Conservation (phyloP, 30 jellyfish, hydroid and myxozoan genomes). For the Chrysaora quinquecirrha region DNA sequence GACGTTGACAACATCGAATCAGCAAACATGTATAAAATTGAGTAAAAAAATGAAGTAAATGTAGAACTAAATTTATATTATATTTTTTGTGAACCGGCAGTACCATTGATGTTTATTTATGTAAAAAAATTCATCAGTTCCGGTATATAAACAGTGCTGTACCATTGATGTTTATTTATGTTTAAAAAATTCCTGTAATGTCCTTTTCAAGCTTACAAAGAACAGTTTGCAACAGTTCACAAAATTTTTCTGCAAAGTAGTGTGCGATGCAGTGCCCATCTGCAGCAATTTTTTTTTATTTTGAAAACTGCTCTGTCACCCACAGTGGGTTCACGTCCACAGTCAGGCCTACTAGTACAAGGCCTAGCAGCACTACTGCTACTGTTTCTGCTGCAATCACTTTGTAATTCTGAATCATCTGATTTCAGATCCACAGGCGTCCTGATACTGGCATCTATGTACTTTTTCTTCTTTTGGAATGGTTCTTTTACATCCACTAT, state of each 20-base stretch:
- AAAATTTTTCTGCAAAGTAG: neutral
- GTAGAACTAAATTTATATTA: too few relatives aligned
- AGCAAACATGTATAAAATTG: too few relatives aligned
- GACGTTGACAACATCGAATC: too few relatives aligned
- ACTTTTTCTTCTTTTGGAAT: neutral
- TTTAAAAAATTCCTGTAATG: neutral
- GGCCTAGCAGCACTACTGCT: neutral
- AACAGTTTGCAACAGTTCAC: neutral
- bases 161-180: too few relatives aligned
- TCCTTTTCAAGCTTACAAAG: neutral
- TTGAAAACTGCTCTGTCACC: neutral
- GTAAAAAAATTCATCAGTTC: too few relatives aligned
- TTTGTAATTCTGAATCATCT: neutral
- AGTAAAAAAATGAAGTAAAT: too few relatives aligned
- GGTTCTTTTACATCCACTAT: neutral
- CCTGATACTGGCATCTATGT: neutral
- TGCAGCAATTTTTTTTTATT: neutral
- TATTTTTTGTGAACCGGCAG: too few relatives aligned
- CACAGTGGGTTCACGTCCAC: neutral
- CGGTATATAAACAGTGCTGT: too few relatives aligned
- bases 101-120: too few relatives aligned
- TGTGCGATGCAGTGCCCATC: neutral
- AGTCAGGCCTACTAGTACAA: neutral
- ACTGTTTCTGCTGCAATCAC: neutral
- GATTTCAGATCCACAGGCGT: neutral